A percentile compares a stretch with the other conserved stretches of the same genome.
Evolutionary conservation across 2,888 invertebrate species (phyloP).

Genomic region (Agrotis puta): DNA sequence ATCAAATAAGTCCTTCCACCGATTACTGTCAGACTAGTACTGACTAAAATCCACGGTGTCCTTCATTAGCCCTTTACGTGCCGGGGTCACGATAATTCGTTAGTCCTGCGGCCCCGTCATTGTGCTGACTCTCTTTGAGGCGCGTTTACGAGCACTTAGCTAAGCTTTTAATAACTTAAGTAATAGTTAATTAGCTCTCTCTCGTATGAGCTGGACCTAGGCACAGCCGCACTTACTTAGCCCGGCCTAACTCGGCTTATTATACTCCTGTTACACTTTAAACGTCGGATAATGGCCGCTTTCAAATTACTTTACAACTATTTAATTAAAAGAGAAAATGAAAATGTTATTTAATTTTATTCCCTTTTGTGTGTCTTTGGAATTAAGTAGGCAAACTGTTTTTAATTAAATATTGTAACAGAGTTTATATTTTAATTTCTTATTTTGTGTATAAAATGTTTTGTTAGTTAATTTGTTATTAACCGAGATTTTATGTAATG

Average conservation of each 20-base stretch:
- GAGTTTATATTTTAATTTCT: conserved; percentile 3
- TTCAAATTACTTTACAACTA: conserved; percentile 13
- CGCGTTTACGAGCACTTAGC: no score
- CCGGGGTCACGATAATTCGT: no score
- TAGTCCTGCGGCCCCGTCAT: no score
- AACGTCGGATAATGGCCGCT: conserved; percentile 14
- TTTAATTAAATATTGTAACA: neutral
- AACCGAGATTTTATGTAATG: neutral
- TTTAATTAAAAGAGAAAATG: conserved; percentile 25
- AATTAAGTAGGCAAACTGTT: no score
- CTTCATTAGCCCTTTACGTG: no score
- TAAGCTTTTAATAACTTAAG: conserved; percentile 40
- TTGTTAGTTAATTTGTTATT: no score
- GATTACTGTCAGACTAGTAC: no score
- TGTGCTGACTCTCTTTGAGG: no score
- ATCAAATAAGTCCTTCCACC: no score
- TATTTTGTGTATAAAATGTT: no score
- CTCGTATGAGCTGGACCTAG: neutral
- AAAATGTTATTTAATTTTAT: conserved; percentile 7
- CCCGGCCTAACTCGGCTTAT: neutral
- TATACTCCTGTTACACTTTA: conserved; percentile 30
- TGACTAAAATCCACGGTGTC: no score
- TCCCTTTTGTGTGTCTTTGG: neutral
- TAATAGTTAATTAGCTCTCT: conserved; percentile 29
- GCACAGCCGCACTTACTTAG: conserved; percentile 2